Conservation (phyloP, 2,888 invertebrate genomes). For the Stenichneumon culpator region DNA sequence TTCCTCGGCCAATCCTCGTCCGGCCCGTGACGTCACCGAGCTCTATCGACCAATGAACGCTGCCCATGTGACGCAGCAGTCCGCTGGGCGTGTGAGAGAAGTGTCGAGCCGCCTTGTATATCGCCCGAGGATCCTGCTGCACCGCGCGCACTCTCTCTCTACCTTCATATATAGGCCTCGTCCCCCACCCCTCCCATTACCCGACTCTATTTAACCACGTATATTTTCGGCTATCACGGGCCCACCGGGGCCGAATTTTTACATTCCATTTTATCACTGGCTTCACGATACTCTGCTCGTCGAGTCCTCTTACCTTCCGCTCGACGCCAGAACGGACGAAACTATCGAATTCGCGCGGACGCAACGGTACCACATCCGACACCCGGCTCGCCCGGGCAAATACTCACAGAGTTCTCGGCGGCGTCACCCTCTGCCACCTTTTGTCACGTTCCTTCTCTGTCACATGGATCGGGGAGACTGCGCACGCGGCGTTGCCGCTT, state of each 20-base stretch:
- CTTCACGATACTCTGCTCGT: neutral
- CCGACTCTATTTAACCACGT: conserved; percentile 15
- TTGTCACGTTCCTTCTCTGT: conserved; percentile 84
- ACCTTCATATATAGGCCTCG: conserved; percentile 2
- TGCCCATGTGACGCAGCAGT: conserved; percentile 86
- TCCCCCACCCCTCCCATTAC: neutral
- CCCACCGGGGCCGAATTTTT: conserved; percentile 28
- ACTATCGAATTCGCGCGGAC: conserved; percentile 28
- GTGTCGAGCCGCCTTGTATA: conserved; percentile 65
- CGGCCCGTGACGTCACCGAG: conserved; percentile 84
- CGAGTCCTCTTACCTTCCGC: conserved; percentile 70
- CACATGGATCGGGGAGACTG: conserved; percentile 81
- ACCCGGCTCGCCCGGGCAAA: conserved; percentile 83
- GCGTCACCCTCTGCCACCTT: conserved; percentile 84
- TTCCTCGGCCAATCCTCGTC: conserved; percentile 82
- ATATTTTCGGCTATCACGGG: conserved; percentile 25
- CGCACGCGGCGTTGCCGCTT: conserved; percentile 79
- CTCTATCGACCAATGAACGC: conserved; percentile 86
- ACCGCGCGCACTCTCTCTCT: conserved; percentile 59
- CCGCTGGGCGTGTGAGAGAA: conserved; percentile 79
- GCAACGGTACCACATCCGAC: conserved; percentile 75
- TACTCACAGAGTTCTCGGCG: conserved; percentile 81
- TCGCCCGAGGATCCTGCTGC: conserved; percentile 52
- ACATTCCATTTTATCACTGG: neutral
- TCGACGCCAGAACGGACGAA: conserved; percentile 73